phyloP scores from a whole-genome alignment of 2,113 vertebrate genomes.

The Pollachius pollachius region DNA sequence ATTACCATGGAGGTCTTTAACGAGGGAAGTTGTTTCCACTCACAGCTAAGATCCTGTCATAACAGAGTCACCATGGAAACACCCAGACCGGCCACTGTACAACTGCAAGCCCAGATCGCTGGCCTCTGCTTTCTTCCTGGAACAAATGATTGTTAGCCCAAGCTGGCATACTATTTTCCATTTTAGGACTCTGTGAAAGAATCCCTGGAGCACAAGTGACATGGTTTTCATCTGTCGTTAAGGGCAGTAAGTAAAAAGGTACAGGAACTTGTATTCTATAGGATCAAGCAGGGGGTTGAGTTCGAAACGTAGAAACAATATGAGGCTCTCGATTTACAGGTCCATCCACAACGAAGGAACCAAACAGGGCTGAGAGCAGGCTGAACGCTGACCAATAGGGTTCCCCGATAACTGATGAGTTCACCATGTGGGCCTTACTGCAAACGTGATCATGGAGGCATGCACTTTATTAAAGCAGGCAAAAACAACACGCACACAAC shows the following conservation, averaged over 20 bases:
- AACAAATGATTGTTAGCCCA: conserved; percentile 13
- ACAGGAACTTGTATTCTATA: no score
- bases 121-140: background rate
- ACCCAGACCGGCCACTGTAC: background rate
- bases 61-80: conserved; percentile 40
- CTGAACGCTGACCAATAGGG: conserved; percentile 26
- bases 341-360: conserved; percentile 23
- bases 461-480: no score
- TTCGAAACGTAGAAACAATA: background rate
- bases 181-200: background rate
- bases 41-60: conserved; percentile 24
- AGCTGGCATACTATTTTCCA: conserved; percentile 11
- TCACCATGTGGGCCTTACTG: conserved; percentile 59
- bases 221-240: no score
- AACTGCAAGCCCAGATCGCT: background rate
- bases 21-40: conserved; percentile 32
- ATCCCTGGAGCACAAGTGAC: no score
- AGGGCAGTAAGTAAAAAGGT: no score
- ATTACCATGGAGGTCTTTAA: conserved; percentile 28
- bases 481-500: conserved; percentile 11
- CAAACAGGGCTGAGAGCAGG: conserved; percentile 5
- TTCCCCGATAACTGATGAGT: conserved; percentile 47
- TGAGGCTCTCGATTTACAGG: conserved; percentile 8
- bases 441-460: conserved; percentile 42
- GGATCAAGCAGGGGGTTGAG: no score